phyloP scores from a whole-genome alignment of 1,140 invertebrate genomes.

The Calephelis virginiensis region DNA sequence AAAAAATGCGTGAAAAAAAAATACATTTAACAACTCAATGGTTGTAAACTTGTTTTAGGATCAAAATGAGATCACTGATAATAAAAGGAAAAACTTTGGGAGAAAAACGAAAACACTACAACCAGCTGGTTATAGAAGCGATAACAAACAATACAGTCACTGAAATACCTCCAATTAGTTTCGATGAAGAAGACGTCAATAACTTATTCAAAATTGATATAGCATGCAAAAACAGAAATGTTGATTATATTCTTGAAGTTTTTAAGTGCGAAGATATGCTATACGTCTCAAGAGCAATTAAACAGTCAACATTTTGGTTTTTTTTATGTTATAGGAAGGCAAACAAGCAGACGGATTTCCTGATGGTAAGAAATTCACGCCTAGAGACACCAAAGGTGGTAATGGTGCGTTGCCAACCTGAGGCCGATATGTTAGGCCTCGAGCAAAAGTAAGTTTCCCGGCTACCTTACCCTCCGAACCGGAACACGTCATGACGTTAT shows the following conservation, averaged over 20 bases:
- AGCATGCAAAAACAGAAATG: constrained; percentile 41
- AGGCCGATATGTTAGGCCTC: too few relatives aligned
- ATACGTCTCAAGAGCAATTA: constrained; percentile 50
- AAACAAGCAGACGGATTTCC: too few relatives aligned
- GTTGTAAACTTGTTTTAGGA: constrained; percentile 25
- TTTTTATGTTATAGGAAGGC: too few relatives aligned
- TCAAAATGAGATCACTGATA: constrained; percentile 36
- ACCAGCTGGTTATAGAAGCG: constrained; percentile 41
- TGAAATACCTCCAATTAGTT: constrained; percentile 29
- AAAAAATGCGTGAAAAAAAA: too few relatives aligned
- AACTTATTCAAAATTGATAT: constrained; percentile 56
- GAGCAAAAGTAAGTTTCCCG: too few relatives aligned
- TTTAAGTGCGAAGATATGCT: constrained; percentile 50
- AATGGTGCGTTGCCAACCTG: too few relatives aligned
- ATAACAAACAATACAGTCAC: constrained; percentile 22
- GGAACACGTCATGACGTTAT: too few relatives aligned
- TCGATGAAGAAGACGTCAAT: constrained; percentile 40
- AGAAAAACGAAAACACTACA: constrained; percentile 47
- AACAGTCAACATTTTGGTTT: constrained; percentile 38
- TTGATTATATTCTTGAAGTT: constrained; percentile 45
- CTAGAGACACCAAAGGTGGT: too few relatives aligned
- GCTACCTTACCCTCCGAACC: too few relatives aligned
- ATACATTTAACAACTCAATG: too few relatives aligned
- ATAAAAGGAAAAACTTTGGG: constrained; percentile 48
- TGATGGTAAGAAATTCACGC: too few relatives aligned